Percentiles rank a stretch among this genome's conserved stretches.
Conservation (phyloP, 2,797 vertebrate genomes). For the Poecilia wingei region DNA sequence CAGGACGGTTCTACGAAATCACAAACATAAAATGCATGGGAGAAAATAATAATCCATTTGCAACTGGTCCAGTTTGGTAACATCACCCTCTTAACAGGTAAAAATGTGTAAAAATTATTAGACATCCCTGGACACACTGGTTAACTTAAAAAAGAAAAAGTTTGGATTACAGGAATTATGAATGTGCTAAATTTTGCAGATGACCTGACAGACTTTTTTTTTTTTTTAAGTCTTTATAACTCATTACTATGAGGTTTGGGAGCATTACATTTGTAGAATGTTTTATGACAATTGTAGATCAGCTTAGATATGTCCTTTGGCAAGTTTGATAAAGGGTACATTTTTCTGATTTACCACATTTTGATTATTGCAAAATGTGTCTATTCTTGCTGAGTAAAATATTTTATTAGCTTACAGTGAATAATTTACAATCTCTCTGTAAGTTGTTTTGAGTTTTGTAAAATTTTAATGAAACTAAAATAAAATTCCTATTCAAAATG, state of each 20-base stretch:
- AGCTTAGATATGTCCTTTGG: not conserved
- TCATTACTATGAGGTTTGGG: not conserved
- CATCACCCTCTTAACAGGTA: not conserved
- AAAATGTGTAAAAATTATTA: not conserved
- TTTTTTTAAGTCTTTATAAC: not conserved
- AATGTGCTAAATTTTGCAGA: not conserved
- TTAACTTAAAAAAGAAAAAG: not conserved
- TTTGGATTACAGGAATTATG: not conserved
- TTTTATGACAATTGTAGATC: not conserved
- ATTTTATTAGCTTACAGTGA: not conserved
- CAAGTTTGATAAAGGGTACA: not conserved
- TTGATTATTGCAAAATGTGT: not conserved
- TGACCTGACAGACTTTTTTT: not conserved
- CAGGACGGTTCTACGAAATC: slow-evolving; percentile 88
- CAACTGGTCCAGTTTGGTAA: not conserved
- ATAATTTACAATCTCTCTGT: not conserved
- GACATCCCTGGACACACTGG: not conserved
- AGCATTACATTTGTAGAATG: not conserved
- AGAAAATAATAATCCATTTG: not conserved
- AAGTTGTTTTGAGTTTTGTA: not conserved
- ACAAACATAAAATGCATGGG: not conserved
- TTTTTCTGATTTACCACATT: not conserved
- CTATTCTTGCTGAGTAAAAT: not conserved
- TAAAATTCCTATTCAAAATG: not conserved
- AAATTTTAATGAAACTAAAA: not conserved